A percentile compares a stretch with the other conserved stretches of the same genome.
phyloP scores from a whole-genome alignment of 2,113 vertebrate genomes.

The Nanorana parkeri region DNA sequence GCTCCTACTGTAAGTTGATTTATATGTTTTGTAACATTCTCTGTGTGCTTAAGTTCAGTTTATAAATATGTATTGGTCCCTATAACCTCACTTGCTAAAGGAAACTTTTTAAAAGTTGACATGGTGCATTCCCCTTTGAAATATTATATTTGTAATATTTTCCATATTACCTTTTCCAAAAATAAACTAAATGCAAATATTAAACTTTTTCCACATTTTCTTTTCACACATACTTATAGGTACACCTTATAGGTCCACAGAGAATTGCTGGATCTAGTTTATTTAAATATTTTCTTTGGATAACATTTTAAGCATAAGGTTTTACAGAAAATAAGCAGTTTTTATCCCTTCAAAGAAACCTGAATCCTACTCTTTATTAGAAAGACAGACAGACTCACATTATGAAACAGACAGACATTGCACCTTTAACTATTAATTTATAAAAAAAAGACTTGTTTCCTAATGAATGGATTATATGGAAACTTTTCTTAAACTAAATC shows the following conservation, averaged over 20 bases:
- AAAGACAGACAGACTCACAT: conserved; percentile 50
- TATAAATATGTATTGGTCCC: conserved; percentile 19
- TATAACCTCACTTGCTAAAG: not conserved
- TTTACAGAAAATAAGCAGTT: conserved; percentile 40
- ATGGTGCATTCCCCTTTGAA: not conserved
- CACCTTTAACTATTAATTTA: conserved; percentile 43
- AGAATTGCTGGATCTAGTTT: conserved; percentile 40
- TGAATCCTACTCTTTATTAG: conserved; percentile 40
- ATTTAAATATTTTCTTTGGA: conserved; percentile 51
- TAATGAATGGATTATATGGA: conserved; percentile 47
- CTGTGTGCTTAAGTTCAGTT: not conserved
- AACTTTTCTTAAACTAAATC: conserved; percentile 38
- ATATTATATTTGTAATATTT: conserved; percentile 45
- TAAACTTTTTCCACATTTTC: conserved; percentile 52
- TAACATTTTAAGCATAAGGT: not conserved
- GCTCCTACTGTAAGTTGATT: not conserved
- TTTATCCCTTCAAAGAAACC: conserved; percentile 43
- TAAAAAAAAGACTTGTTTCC: conserved; percentile 26
- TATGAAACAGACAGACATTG: conserved; percentile 51
- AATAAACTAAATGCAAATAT: conserved; percentile 35
- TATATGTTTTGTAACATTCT: conserved; percentile 20
- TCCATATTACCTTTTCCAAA: conserved; percentile 51
- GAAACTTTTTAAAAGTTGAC: conserved; percentile 11
- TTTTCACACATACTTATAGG: conserved; percentile 45
- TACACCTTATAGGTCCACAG: conserved; percentile 41